Evolutionary conservation across 2,888 invertebrate genomes (phyloP).

Genomic region (Cerastis leucographa): DNA sequence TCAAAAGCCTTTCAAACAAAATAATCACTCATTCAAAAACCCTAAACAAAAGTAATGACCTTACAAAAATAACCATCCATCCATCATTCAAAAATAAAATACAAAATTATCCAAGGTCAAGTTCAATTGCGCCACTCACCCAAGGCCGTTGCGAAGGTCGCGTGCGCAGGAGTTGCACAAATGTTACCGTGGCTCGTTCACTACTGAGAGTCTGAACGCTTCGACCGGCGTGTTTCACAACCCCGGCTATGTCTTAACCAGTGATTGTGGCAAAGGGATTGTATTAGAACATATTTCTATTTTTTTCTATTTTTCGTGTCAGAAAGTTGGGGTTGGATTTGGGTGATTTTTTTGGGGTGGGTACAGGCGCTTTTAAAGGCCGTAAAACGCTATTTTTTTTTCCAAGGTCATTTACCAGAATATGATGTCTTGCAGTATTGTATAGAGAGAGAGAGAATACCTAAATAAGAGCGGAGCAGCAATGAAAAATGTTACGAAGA

Average conservation of each 20-base stretch:
- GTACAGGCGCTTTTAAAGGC: neutral
- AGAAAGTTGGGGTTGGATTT: constrained; percentile 27
- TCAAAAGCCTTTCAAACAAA: neutral
- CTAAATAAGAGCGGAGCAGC: too few relatives aligned
- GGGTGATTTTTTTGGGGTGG: constrained; percentile 4
- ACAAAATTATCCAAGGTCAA: constrained; percentile 76
- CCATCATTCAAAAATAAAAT: constrained; percentile 37
- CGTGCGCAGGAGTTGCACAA: constrained; percentile 81
- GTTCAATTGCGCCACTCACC: constrained; percentile 83
- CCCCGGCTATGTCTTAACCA: constrained; percentile 85
- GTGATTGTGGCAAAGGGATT: constrained; percentile 83
- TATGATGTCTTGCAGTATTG: neutral
- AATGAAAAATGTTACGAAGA: too few relatives aligned
- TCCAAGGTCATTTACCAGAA: constrained; percentile 37
- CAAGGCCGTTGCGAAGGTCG: constrained; percentile 82
- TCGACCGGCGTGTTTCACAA: constrained; percentile 82
- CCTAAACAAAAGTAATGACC: neutral
- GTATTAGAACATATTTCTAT: constrained; percentile 67
- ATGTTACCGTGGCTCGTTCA: constrained; percentile 80
- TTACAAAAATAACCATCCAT: neutral
- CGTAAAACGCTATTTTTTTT: neutral
- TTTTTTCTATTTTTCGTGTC: constrained; percentile 42
- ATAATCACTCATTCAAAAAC: neutral
- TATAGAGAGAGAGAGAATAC: too few relatives aligned
- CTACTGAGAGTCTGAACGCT: constrained; percentile 82